Base-by-base conservation (phyloP, 2,888 invertebrate genomes). In the Pasiphila rectangulata region DNA sequence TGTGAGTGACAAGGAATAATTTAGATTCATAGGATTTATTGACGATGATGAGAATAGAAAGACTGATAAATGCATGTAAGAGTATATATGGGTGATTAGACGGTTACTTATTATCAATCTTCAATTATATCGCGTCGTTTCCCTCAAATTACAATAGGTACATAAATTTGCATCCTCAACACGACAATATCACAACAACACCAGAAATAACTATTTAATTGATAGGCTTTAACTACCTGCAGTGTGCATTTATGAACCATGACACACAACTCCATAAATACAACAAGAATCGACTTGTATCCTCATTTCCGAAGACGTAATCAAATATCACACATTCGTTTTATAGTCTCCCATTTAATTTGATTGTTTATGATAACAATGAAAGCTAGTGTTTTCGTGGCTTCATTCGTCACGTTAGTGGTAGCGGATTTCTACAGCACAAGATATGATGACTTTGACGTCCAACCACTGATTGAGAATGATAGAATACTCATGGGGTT, bases 361-460 rank as follows among this genome's bases (percentile, higher is more conserved):
- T 24, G 10, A 9, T 0, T 6, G 16, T 12, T n/a, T 4, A 16
- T 13, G 6, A 34, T 24, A 21, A 19, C 17, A 25, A 42, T 56
- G 30, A 43, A 39, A 45, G 23, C 7, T 4, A 54, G 49, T 29
- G 10, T 70, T 0, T 16, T 69, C 7, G 16, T 75, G 0, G 13
- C 58, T 3, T 44, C 56, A 3, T 35, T 68, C 2, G 5, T 69
- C 16, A 39, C 64, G 15, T 37, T 70, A 5, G 72, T 67, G 4
- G 43, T 59, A 15, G 75, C 76, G 1, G 86, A 86, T 48, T 90
- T 89, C 40, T 94, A 94, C 69, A 92, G 92, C 51, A 87, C 90
- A 6, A 92, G 91, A 61, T 95, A 93, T 59, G 94, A 94, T 64
- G 91, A 92, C 65, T 89, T 95, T 46, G 92, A 95, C 69, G 72